Evolutionary conservation across 2,888 invertebrate genomes (phyloP), one percentile per base, ranked within the genome.

Genomic region (Acleris laterana): DNA sequence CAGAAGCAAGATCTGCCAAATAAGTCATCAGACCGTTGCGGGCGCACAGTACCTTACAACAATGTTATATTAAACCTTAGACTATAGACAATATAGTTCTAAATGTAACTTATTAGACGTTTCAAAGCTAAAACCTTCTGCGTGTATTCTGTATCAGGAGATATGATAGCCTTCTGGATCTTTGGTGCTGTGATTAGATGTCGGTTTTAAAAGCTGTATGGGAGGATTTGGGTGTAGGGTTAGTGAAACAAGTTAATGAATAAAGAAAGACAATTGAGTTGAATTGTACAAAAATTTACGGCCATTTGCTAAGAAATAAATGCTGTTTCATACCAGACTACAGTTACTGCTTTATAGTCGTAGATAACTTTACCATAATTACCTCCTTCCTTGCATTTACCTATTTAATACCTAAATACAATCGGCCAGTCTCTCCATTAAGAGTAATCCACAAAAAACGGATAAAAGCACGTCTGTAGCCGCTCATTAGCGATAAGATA

Each of bases 401-500:
- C 2, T 32, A 32, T 32, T 32, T 32, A 11, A 11, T 32, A 9
- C 11, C 9, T 32, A 32, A 32, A 32, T 32, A 32, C 32, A 32
- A 32, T 32, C 11, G 3, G 11, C 11, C 38, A 38, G 3, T 38
- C 38, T 13, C 38, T 38, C 38, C 9, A 32, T 32, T 32, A 9
- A 5, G 13, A 38, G 38, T 69, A 69, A 69, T 64, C 60, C 63
- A 70, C 67, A 69, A 70, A 70, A 70, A 66, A 60, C 28, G 48
- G 52, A 44, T 60, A 59, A 60, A 64, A 69, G 67, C 69, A 68
- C 69, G 69, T 68, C 22, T 61, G 22, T 53, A 60, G 57, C 51
- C 62, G 63, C 69, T 69, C 69, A 64, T 70, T 70, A 60, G 53
- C 58, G 56, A 64, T 62, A 42, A 59, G 70, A 70, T 69, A 58